Conservation (phyloP, 2,888 invertebrate genomes). For the Nephrotoma appendiculata region DNA sequence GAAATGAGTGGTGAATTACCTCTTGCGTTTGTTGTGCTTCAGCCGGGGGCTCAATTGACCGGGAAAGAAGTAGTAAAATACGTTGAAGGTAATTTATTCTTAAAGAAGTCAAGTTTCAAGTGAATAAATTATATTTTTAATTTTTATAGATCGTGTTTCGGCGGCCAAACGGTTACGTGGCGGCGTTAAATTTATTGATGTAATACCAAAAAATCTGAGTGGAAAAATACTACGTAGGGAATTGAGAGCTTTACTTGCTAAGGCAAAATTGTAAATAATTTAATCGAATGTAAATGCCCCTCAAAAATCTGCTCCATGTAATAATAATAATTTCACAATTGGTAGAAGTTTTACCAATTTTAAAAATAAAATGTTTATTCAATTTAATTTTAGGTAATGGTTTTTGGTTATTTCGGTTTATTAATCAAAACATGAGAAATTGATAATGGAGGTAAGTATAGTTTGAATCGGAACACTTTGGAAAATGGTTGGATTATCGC, state of each 20-base stretch:
- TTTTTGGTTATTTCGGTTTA: too few species aligned
- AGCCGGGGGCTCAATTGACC: slow-evolving; percentile 35
- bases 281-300: too few species aligned
- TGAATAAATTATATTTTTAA: background rate
- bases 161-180: slow-evolving; percentile 59
- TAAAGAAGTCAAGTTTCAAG: background rate
- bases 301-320: slow-evolving; percentile 17
- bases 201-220: slow-evolving; percentile 60
- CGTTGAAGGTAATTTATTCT: slow-evolving; percentile 28
- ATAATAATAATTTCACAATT: too few species aligned
- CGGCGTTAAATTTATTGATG: slow-evolving; percentile 54
- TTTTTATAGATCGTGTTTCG: slow-evolving; percentile 35
- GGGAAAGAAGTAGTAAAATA: slow-evolving; percentile 41
- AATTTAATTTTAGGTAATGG: too few species aligned
- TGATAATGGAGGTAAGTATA: too few species aligned
- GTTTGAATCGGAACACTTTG: too few species aligned
- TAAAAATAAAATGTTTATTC: too few species aligned
- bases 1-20: slow-evolving; percentile 61
- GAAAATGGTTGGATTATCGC: too few species aligned
- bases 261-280: slow-evolving; percentile 36
- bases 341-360: too few species aligned
- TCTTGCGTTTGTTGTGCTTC: slow-evolving; percentile 56
- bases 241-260: slow-evolving; percentile 23
- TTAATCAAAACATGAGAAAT: too few species aligned
- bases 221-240: slow-evolving; percentile 62